Percentiles rank a stretch among this genome's conserved stretches.
Evolutionary conservation across 2,888 invertebrate species (phyloP).

Genomic region (Lasioglossum villosulum): DNA sequence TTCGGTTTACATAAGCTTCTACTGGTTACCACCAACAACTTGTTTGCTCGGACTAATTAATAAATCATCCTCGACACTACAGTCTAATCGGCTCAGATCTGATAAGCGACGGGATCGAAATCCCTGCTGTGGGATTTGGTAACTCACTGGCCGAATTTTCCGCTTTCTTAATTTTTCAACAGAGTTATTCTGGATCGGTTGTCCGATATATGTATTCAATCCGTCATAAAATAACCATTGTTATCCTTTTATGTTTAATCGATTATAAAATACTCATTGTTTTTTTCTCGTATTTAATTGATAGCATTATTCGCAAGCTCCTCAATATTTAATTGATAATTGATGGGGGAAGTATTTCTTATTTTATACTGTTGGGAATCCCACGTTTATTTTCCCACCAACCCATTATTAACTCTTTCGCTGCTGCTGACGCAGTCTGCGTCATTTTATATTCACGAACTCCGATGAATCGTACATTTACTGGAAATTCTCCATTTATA

Average conservation of each 20-base stretch:
- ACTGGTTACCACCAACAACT: background rate
- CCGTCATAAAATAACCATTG: no score
- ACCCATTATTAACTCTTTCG: background rate
- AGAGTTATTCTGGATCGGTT: no score
- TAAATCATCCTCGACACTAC: background rate
- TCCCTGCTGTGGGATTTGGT: background rate
- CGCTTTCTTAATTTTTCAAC: background rate
- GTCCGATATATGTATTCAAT: no score
- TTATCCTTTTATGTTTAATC: no score
- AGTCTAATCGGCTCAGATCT: background rate
- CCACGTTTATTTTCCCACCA: background rate
- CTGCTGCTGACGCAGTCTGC: background rate
- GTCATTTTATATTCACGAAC: background rate
- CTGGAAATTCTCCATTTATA: background rate
- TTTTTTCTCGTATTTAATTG: no score
- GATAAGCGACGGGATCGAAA: background rate
- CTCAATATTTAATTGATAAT: background rate
- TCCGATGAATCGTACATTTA: background rate
- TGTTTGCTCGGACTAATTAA: background rate
- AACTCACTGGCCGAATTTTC: background rate
- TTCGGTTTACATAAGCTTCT: background rate
- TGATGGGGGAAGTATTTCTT: background rate
- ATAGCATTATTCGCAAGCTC: no score
- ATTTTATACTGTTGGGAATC: background rate
- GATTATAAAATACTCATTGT: no score